Evolutionary conservation across 2,113 vertebrate species (phyloP), one percentile per base, ranked within the genome.

Genomic region (Psittacula cyanocephala): DNA sequence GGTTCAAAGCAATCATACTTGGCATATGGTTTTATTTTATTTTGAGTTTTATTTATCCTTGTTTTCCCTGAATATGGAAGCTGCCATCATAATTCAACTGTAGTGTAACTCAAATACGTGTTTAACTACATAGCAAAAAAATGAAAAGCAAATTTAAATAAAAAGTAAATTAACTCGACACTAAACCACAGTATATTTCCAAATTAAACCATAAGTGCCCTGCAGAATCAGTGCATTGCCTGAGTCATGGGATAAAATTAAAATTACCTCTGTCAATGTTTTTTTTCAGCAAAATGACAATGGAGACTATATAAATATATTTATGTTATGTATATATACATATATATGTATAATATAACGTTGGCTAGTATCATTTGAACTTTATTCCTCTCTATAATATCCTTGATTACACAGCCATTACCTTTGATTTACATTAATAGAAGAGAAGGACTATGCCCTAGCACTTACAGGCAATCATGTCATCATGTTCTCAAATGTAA

Each of bases 11-110:
- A 37, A 70, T 92, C 49, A 28, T 89, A 20, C 28, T 81, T 88
- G 82, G 50, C 93, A 90, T 86, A 90, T 91, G 89, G 86, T 70
- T 96, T 94, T 88, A 74, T 86, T 97, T 96, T 91, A 24, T 76
- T 81, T 82, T 86, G 82, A 55, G 60, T 77, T 88, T 93, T 90
- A 46, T 87, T 91, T 92, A 50, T 72, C n/a, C 57, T 87, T 91
- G 49, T 94, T 91, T 89, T 95, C 55, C 49, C 52, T 86, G 65
- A 83, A 47, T 85, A 72, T 91, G 46, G 55, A 96, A 95, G 70
- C 33, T 59, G 57, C 69, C 86, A 71, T 62, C 18, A 17, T 92
- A 86, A 92, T 4, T 7, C 64, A 86, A 72, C 35, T 50, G 20
- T 52, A 69, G 35, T 88, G 44, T 91, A 93, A 86, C 80, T 86